Evolutionary conservation across 2,113 vertebrate species (phyloP).

Genomic region (Phocoena sinus): DNA sequence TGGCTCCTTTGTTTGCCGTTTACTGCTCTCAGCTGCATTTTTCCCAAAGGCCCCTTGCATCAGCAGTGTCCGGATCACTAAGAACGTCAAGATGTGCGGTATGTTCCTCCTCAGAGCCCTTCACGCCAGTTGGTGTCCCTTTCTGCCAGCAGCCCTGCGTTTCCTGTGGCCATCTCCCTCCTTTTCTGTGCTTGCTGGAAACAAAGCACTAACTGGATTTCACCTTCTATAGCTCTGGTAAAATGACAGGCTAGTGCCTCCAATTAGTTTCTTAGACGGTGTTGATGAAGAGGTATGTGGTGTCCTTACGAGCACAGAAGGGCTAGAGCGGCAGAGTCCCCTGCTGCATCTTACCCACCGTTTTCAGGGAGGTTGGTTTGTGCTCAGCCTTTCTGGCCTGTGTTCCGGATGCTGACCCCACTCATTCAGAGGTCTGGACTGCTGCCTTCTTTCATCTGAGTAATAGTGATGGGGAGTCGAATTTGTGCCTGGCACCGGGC

Average conservation of each 20-base stretch:
- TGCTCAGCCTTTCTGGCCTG: not conserved
- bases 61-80: not conserved
- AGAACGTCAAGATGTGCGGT: not conserved
- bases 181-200: not conserved
- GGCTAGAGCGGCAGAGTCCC: rapidly evolving
- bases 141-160: not conserved
- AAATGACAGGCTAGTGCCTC: not conserved
- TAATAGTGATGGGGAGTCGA: rapidly evolving
- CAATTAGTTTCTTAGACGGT: not conserved
- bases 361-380: no score
- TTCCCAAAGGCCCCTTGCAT: not conserved
- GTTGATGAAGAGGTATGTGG: not conserved
- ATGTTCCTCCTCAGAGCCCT: not conserved
- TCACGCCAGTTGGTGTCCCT: rapidly evolving
- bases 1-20: rapidly evolving
- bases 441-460: not conserved
- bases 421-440: no score
- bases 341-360: rapidly evolving
- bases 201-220: slow-evolving; percentile 49
- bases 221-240: not conserved
- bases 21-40: not conserved
- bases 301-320: no score
- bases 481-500: not conserved
- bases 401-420: not conserved
- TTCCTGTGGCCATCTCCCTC: not conserved